Evolutionary conservation across 1,140 invertebrate genomes (phyloP).

Genomic region (Steinernema feltiae): DNA sequence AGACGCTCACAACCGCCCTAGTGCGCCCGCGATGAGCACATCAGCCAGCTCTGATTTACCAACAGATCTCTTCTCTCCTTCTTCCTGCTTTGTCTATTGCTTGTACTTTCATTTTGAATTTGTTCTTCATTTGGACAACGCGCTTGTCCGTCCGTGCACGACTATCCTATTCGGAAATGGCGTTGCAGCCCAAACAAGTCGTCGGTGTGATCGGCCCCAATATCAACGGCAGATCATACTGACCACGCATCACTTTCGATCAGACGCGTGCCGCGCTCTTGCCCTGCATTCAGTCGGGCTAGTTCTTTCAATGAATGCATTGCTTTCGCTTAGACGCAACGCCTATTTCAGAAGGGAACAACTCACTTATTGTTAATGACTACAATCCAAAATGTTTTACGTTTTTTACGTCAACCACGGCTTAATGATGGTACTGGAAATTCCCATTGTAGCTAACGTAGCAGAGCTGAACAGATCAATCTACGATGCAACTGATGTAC

Average conservation of each 20-base stretch:
- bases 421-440: not conserved
- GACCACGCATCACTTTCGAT: not conserved
- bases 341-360: too few species aligned
- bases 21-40: constrained; percentile 3
- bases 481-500: not conserved
- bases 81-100: not conserved
- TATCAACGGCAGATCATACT: not conserved
- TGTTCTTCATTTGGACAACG: too few species aligned
- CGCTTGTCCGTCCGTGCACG: too few species aligned
- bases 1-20: not conserved
- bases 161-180: too few species aligned
- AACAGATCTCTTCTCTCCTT: not conserved
- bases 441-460: not conserved
- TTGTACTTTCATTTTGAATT: not conserved
- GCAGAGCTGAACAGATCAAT: not conserved
- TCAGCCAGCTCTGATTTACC: not conserved
- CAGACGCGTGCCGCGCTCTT: not conserved
- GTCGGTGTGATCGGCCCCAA: not conserved
- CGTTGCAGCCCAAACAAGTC: too few species aligned
- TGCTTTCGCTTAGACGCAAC: too few species aligned
- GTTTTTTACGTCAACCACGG: not conserved
- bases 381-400: not conserved
- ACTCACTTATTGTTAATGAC: not conserved
- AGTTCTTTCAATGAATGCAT: too few species aligned
- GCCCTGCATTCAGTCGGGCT: too few species aligned